Base-by-base conservation (phyloP, 2,113 vertebrate genomes). In the Nothoprocta perdicaria region DNA sequence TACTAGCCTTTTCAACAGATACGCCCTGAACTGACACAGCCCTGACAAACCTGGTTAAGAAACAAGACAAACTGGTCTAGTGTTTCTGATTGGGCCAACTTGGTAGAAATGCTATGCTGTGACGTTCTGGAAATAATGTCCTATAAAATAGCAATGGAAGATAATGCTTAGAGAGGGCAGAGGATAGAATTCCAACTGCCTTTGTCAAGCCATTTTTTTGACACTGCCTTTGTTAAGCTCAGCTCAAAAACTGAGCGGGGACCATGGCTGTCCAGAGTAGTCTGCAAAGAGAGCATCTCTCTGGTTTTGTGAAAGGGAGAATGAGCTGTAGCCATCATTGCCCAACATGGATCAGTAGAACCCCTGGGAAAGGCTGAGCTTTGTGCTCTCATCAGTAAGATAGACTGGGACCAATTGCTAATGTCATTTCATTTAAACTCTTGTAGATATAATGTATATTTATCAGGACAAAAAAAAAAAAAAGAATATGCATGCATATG, bases 1-100 rank as follows among this genome's bases (percentile, higher is more conserved):
- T 24, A 43, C 4, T 26, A 46, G 8, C 6, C 3, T 58, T 41
- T 80, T n/a, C 46, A 33, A 57, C 24, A 69, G 16, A 46, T 2
- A 55, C 80, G 43, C 6, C 31, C 38, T 41, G 38, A 14, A 31
- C 27, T 38, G 38, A 16, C 41, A 80, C 68, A 91, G 31, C 3
- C 6, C 27, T 16, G 4, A 63, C 21, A 26, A 60, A 12, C 0
- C 1, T 23, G 27, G 67, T 16, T 31, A 8, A 0, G 0, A 48
- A 76, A 88, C 8, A 45, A 12, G 11, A 80, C 24, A 29, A 15
- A 78, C 26, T 31, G 31, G 45, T 6, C 10, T 40, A 38, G 10
- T 18, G 19, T 13, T 80, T 84, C 73, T 61, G 2, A 53, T 22
- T 19, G 50, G 18, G 35, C 46, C 4, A 27, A 29, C 61, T 72